Evolutionary conservation across 2,797 vertebrate species (phyloP).

Genomic region (Microchirus variegatus): DNA sequence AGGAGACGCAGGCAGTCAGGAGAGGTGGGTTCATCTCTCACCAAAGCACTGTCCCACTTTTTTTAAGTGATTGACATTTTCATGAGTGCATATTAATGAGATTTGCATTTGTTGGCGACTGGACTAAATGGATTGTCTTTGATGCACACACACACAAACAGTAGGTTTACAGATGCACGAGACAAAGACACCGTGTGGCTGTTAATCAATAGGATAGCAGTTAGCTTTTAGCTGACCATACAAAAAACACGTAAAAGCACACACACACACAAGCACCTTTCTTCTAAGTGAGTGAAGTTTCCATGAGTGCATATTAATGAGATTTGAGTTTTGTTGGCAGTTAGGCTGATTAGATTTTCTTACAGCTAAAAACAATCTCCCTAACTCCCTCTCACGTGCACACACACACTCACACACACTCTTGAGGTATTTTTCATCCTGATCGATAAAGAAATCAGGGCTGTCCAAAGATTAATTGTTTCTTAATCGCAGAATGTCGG

Average conservation of each 20-base stretch:
- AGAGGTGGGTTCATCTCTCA: slow-evolving; percentile 74
- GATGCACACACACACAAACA: slow-evolving; percentile 31
- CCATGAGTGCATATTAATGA: slow-evolving; percentile 70
- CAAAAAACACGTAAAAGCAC: slow-evolving; percentile 17
- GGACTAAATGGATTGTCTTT: slow-evolving; percentile 64
- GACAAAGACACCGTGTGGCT: slow-evolving; percentile 8
- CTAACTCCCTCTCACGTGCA: not conserved
- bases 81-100: slow-evolving; percentile 73
- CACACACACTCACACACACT: slow-evolving; percentile 11
- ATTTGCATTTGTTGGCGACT: slow-evolving; percentile 68
- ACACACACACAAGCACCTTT: slow-evolving; percentile 15
- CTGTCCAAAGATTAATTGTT: too few relatives aligned
- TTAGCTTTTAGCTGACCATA: slow-evolving; percentile 42
- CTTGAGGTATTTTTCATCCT: not conserved
- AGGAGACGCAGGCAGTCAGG: slow-evolving; percentile 88
- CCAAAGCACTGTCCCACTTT: slow-evolving; percentile 13
- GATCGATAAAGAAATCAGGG: too few relatives aligned
- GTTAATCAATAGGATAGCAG: slow-evolving; percentile 1
- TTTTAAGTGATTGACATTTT: slow-evolving; percentile 40
- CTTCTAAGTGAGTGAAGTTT: slow-evolving; percentile 61
- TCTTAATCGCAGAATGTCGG: too few relatives aligned
- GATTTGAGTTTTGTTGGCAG: slow-evolving; percentile 63
- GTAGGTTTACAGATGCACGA: slow-evolving; percentile 17
- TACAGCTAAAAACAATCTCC: slow-evolving; percentile 20
- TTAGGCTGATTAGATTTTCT: slow-evolving; percentile 58